These are phyloP conservation scores for Nemoura dubitans DNA, from an alignment of 2,888 invertebrate species.

Conservation along the genomic window DNA sequence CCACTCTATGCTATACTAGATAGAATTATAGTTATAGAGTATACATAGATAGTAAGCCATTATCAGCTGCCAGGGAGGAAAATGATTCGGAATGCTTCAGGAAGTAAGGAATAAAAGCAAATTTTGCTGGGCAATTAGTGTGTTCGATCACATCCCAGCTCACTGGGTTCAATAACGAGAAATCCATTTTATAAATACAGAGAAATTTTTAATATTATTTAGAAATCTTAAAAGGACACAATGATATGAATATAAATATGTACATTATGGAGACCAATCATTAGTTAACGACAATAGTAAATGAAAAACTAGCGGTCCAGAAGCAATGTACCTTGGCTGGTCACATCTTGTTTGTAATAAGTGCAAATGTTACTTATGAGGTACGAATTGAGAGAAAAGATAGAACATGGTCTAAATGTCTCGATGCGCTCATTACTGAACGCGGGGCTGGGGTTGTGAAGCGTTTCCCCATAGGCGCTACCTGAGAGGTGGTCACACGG, in stretches of 20 bases:
- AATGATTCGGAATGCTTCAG: too few species aligned
- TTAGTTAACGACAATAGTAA: slow-evolving; percentile 56
- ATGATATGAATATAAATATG: slow-evolving; percentile 75
- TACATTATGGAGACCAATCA: slow-evolving; percentile 66
- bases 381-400: slow-evolving; percentile 4
- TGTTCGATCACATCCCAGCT: too few species aligned
- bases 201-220: slow-evolving; percentile 53
- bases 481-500: not conserved
- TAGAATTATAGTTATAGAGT: too few species aligned
- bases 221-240: slow-evolving; percentile 60
- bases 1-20: too few species aligned
- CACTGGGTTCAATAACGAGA: too few species aligned
- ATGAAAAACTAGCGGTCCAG: slow-evolving; percentile 47
- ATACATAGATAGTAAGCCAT: too few species aligned
- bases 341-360: slow-evolving; percentile 15
- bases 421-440: not conserved
- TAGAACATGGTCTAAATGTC: not conserved
- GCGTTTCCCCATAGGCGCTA: not conserved
- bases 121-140: too few species aligned
- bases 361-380: slow-evolving; percentile 2
- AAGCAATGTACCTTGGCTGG: slow-evolving; percentile 43
- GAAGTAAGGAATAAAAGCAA: too few species aligned
- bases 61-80: too few species aligned
- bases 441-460: not conserved
- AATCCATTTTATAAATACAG: slow-evolving; percentile 50